These are phyloP conservation scores for cattle (Bos taurus) DNA, from an alignment of 2,113 vertebrate species.

Conservation along the genomic window ARS-UCD2.0 NC_037337.1:84133501-84134000, in stretches of 20 bases:
- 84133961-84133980: background rate
- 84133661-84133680: background rate
- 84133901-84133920: background rate
- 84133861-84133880: background rate
- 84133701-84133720: background rate
- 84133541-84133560: background rate
- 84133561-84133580: background rate
- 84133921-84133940: background rate
- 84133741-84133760: background rate
- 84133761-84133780: background rate
- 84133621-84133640: background rate
- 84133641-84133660: background rate
- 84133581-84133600: background rate
- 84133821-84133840: background rate
- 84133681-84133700: background rate
- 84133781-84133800: background rate
- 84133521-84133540: background rate
- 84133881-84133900: background rate
- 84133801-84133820: background rate
- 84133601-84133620: background rate
- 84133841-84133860: background rate
- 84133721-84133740: background rate
- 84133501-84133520: background rate
- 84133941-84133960: background rate
- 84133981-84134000: background rate